Evolutionary conservation across 2,797 vertebrate genomes (phyloP).

Genomic region (Epinephelus malabaricus): DNA sequence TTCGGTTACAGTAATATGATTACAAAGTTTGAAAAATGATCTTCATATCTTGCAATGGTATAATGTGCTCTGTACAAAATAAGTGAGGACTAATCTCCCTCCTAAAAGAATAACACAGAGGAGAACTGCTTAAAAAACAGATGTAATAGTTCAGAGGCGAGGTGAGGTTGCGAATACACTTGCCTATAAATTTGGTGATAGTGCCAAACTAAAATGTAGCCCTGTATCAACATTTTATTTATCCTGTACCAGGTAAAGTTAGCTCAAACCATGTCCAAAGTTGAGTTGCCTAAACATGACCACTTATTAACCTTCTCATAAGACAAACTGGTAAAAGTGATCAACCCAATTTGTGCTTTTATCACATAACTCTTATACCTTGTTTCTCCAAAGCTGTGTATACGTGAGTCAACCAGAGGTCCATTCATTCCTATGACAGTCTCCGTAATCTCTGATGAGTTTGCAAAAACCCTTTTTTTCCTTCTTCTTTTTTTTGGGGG

Average conservation of each 20-base stretch:
- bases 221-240: neutral
- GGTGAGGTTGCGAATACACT: neutral
- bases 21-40: neutral
- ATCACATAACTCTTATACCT: neutral
- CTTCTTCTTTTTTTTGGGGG: too few relatives aligned
- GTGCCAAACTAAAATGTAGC: neutral
- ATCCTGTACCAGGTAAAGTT: neutral
- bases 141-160: neutral
- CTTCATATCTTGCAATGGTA: neutral
- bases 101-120: neutral
- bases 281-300: neutral
- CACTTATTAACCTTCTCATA: neutral
- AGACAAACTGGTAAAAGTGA: neutral
- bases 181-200: neutral
- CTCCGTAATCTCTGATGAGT: too few relatives aligned
- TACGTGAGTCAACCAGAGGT: too few relatives aligned
- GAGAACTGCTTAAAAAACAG: neutral
- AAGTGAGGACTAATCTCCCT: neutral
- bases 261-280: neutral
- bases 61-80: neutral
- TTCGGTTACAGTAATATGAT: neutral
- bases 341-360: neutral
- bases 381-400: too few relatives aligned
- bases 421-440: too few relatives aligned
- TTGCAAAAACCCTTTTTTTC: too few relatives aligned